phyloP scores from a whole-genome alignment of 2,888 invertebrate species.

The Cheilosia vernalis region DNA sequence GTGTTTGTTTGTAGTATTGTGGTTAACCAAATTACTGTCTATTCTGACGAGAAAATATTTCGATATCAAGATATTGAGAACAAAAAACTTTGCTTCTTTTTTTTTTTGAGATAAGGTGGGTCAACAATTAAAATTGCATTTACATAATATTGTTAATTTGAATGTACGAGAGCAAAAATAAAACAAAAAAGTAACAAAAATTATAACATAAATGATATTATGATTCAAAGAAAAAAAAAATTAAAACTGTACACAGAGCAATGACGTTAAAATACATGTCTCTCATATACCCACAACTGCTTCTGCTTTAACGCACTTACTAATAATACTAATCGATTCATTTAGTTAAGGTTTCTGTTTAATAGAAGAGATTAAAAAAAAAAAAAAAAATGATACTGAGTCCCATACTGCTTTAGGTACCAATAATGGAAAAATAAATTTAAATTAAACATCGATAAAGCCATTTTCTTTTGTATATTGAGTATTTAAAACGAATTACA shows the following conservation, averaged over 20 bases:
- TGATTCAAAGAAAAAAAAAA: constrained; percentile 24
- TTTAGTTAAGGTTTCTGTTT: constrained; percentile 30
- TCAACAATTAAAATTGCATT: constrained; percentile 49
- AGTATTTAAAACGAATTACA: constrained; percentile 8
- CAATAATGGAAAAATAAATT: constrained; percentile 13
- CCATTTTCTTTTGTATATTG: constrained; percentile 2
- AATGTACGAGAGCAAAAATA: constrained; percentile 29
- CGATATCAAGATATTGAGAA: constrained; percentile 15
- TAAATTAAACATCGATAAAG: constrained; percentile 12
- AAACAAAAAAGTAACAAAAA: constrained; percentile 14
- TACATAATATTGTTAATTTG: constrained; percentile 44
- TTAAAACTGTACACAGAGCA: constrained; percentile 46
- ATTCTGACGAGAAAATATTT: constrained; percentile 62
- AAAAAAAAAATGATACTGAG: constrained; percentile 50
- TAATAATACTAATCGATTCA: constrained; percentile 77
- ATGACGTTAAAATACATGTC: constrained; percentile 34
- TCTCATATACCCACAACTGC: constrained; percentile 51
- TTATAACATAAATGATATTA: constrained; percentile 40
- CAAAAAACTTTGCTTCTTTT: constrained; percentile 19
- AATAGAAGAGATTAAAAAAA: neutral
- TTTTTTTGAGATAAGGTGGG: constrained; percentile 24
- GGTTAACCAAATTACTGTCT: constrained; percentile 42
- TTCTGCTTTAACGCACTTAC: constrained; percentile 43
- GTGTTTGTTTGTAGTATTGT: constrained; percentile 8
- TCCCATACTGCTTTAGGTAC: constrained; percentile 66